A percentile compares a stretch with the other conserved stretches of the same genome.
Evolutionary conservation across 1,140 invertebrate genomes (phyloP).

Genomic region (Drosophila ercepeae): DNA sequence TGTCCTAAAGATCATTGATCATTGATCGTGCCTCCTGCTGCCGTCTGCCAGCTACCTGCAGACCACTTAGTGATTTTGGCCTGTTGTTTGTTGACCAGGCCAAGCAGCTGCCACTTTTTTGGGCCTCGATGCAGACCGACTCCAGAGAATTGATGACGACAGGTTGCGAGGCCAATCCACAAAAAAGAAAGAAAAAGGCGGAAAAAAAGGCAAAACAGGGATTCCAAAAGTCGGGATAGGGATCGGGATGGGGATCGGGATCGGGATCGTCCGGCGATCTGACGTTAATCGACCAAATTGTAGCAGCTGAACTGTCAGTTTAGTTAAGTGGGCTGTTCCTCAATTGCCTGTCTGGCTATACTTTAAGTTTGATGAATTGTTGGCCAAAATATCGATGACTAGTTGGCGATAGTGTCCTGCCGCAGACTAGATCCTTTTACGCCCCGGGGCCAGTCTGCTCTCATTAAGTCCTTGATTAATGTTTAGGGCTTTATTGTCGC

Average conservation of each 20-base stretch:
- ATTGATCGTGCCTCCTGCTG: constrained; percentile 55
- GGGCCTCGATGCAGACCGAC: constrained; percentile 9
- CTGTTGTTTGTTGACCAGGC: constrained; percentile 44
- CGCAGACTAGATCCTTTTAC: constrained; percentile 23
- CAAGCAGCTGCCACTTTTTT: constrained; percentile 58
- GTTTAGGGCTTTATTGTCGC: constrained; percentile 51
- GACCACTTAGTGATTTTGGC: constrained; percentile 63
- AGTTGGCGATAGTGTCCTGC: constrained; percentile 37
- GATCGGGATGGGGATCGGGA: not conserved
- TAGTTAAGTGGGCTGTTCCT: constrained; percentile 71
- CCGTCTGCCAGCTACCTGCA: constrained; percentile 60
- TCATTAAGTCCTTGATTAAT: constrained; percentile 72
- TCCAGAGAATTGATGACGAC: constrained; percentile 78
- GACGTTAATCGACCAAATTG: constrained; percentile 83
- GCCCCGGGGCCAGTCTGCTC: constrained; percentile 1
- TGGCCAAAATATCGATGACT: constrained; percentile 59
- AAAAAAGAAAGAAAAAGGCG: not conserved
- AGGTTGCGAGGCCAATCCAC: constrained; percentile 56
- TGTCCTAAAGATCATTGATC: constrained; percentile 53
- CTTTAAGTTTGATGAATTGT: constrained; percentile 61
- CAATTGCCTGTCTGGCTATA: constrained; percentile 24
- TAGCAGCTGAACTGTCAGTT: constrained; percentile 80
- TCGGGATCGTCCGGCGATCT: constrained; percentile 16
- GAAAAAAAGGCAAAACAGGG: constrained; percentile 9
- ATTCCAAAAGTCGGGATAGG: constrained; percentile 13